A percentile compares a stretch with the other conserved stretches of the same genome.
Conservation (phyloP, 2,888 invertebrate species). For the Pyrocoelia pectoralis region DNA sequence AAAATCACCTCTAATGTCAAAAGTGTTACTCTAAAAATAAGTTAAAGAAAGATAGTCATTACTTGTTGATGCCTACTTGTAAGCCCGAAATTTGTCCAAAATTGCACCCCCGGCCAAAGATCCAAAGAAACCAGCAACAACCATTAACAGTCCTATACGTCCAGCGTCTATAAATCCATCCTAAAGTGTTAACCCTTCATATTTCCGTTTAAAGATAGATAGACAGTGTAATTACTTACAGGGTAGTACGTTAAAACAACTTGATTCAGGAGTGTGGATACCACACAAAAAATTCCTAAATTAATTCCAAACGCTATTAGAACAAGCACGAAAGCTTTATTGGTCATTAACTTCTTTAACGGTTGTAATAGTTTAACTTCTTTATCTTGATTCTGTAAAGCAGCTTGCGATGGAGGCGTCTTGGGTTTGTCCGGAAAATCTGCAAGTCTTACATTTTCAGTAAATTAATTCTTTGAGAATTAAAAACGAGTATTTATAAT, state of each 20-base stretch:
- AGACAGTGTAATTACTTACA: neutral
- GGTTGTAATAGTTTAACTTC: neutral
- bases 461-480: no score
- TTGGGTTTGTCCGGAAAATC: neutral
- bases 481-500: no score
- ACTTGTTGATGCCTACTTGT: conserved; percentile 69
- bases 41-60: neutral
- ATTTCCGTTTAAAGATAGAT: no score
- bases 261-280: neutral
- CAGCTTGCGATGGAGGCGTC: neutral
- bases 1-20: conserved; percentile 51
- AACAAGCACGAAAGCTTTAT: neutral
- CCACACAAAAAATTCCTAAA: neutral
- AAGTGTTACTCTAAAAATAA: conserved; percentile 66
- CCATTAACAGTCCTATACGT: conserved; percentile 86
- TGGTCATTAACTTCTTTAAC: neutral
- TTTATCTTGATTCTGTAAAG: neutral
- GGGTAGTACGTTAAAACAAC: neutral
- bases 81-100: conserved; percentile 90
- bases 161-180: conserved; percentile 78
- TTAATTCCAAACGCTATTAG: neutral
- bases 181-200: no score
- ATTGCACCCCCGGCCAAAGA: conserved; percentile 87
- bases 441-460: no score
- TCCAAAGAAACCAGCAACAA: conserved; percentile 89